phyloP scores from a whole-genome alignment of 2,797 vertebrate species.

The Xenopus petersii region DNA sequence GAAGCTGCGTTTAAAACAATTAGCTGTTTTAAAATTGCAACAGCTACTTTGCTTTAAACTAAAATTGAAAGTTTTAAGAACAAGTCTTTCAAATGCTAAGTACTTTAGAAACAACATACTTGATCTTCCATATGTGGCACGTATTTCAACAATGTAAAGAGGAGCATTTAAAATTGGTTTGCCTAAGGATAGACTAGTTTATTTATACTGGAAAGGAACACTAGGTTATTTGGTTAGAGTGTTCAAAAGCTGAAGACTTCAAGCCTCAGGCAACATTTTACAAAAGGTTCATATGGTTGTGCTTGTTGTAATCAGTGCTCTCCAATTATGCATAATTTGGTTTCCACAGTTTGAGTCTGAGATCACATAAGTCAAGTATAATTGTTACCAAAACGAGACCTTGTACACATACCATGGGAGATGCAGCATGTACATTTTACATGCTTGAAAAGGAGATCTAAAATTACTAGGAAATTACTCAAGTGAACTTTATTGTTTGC shows the following conservation, averaged over 20 bases:
- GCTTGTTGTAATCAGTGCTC: conserved; percentile 63
- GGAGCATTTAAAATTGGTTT: conserved; percentile 54
- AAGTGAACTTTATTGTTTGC: conserved; percentile 51
- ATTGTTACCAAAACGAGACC: conserved; percentile 63
- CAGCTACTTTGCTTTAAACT: no score
- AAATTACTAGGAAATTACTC: conserved; percentile 57
- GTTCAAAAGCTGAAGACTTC: conserved; percentile 61
- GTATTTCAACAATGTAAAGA: conserved; percentile 58
- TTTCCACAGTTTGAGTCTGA: conserved; percentile 62
- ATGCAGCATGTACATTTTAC: conserved; percentile 44
- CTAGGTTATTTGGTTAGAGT: conserved; percentile 57
- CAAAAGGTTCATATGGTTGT: conserved; percentile 60
- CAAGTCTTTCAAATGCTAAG: no score
- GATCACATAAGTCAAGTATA: conserved; percentile 64
- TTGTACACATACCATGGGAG: conserved; percentile 55
- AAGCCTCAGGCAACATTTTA: conserved; percentile 62
- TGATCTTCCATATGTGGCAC: conserved; percentile 46
- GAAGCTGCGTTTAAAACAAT: no score
- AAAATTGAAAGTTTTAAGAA: no score
- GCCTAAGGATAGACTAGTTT: conserved; percentile 60
- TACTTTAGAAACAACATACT: no score
- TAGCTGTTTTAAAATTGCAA: no score
- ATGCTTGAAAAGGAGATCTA: conserved; percentile 52
- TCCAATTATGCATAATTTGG: conserved; percentile 67
- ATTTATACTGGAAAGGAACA: conserved; percentile 59